A percentile compares a stretch with the other conserved stretches of the same genome.
Evolutionary conservation across 1,140 invertebrate species (phyloP).

Genomic region (Ectropis grisescens): DNA sequence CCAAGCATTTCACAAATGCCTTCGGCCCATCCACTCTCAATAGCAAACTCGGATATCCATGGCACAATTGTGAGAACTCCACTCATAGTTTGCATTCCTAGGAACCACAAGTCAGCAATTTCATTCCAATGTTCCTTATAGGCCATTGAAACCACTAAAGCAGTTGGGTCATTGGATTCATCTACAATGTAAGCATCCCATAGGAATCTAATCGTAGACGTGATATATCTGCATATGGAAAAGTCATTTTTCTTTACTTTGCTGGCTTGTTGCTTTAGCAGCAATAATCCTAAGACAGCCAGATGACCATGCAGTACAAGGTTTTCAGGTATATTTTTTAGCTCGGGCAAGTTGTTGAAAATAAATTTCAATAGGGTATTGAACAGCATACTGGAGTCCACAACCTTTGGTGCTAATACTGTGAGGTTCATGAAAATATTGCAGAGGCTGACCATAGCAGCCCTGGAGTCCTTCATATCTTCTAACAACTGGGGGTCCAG

Average conservation of each 20-base stretch:
- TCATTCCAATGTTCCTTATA: constrained; percentile 92
- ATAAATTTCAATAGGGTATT: constrained; percentile 87
- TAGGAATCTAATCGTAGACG: constrained; percentile 88
- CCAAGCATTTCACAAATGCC: constrained; percentile 85
- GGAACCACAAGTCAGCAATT: constrained; percentile 91
- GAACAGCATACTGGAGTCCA: constrained; percentile 83
- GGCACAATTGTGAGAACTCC: constrained; percentile 83
- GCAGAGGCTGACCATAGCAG: constrained; percentile 88
- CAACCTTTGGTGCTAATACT: constrained; percentile 86
- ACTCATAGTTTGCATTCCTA: constrained; percentile 93
- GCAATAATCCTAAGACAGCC: constrained; percentile 83
- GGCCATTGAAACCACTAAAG: constrained; percentile 84
- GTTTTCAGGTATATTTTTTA: constrained; percentile 87
- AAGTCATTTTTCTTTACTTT: constrained; percentile 89
- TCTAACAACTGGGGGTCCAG: constrained; percentile 79
- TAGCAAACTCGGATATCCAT: constrained; percentile 91
- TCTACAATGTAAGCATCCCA: constrained; percentile 94
- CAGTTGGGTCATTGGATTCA: constrained; percentile 85
- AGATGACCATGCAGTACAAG: constrained; percentile 88
- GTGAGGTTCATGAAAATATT: constrained; percentile 94
- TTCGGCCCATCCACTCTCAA: constrained; percentile 93
- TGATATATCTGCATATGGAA: constrained; percentile 88
- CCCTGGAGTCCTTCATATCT: constrained; percentile 85
- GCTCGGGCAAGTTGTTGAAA: constrained; percentile 86
- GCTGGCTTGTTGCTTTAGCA: constrained; percentile 86